Percentiles rank a stretch among this genome's conserved stretches.
phyloP scores from a whole-genome alignment of 2,113 vertebrate genomes.

The Carlito syrichta region DNA sequence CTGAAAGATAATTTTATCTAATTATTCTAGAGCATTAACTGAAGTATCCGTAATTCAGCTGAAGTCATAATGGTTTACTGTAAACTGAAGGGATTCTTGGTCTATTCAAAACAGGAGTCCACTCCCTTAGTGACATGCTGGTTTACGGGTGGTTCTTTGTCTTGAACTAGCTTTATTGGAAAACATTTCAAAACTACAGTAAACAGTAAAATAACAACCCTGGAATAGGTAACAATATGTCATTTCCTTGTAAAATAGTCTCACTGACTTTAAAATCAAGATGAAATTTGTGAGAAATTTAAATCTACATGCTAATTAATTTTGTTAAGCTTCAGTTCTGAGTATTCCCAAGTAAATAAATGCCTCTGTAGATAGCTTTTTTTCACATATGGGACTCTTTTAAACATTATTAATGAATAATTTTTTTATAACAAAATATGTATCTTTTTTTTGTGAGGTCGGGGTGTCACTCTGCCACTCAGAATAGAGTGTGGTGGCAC shows the following conservation, averaged over 20 bases:
- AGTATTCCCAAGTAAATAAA: constrained; percentile 32
- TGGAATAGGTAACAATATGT: neutral
- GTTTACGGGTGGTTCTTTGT: neutral
- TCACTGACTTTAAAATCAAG: constrained; percentile 35
- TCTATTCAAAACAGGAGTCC: neutral
- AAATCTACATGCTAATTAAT: neutral
- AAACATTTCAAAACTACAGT: constrained; percentile 14
- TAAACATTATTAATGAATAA: neutral
- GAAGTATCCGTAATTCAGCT: neutral
- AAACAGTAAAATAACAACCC: neutral
- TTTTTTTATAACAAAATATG: constrained; percentile 13
- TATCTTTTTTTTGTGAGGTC: no score
- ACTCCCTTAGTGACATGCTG: neutral
- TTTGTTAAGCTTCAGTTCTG: constrained; percentile 60
- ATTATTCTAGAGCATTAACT: neutral
- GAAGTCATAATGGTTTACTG: neutral
- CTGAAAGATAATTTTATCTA: constrained; percentile 21
- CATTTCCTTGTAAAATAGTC: neutral
- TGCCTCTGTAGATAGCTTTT: neutral
- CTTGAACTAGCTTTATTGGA: neutral
- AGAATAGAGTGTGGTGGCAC: no score
- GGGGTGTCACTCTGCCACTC: no score
- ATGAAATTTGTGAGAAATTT: neutral
- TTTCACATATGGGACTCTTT: neutral
- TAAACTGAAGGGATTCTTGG: neutral